Evolutionary conservation across 2,888 invertebrate species (phyloP).

Genomic region (Galerucella nymphaeae): DNA sequence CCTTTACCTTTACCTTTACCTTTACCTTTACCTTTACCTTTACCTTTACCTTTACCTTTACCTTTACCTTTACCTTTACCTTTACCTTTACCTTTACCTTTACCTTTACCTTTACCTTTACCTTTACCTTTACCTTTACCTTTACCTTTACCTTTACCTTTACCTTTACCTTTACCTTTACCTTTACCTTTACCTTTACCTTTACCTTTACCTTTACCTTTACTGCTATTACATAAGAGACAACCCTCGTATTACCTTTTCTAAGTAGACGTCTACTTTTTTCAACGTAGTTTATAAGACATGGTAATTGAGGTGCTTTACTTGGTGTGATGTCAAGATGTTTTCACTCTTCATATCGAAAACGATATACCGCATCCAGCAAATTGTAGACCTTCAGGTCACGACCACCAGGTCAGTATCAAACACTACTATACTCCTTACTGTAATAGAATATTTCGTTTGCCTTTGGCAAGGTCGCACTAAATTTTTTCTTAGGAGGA

Average conservation of each 20-base stretch:
- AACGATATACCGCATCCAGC: neutral
- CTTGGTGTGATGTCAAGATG: neutral
- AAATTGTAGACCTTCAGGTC: neutral
- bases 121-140: no score
- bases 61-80: no score
- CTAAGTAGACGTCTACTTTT: neutral
- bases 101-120: no score
- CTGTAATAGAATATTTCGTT: neutral
- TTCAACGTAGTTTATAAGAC: neutral
- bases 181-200: no score
- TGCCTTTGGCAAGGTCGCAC: slow-evolving; percentile 2
- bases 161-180: no score
- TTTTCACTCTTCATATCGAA: neutral
- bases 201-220: no score
- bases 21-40: no score
- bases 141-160: no score
- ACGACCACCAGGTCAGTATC: neutral
- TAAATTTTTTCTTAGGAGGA: neutral
- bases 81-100: no score
- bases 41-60: no score
- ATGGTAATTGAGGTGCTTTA: neutral
- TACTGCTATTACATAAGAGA: no score
- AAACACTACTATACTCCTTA: slow-evolving; percentile 1
- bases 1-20: no score
- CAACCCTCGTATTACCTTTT: neutral